Percentiles rank a stretch among this genome's conserved stretches.
Evolutionary conservation across 2,113 vertebrate genomes (phyloP).

Genomic region (Nyctibius bracteatus): DNA sequence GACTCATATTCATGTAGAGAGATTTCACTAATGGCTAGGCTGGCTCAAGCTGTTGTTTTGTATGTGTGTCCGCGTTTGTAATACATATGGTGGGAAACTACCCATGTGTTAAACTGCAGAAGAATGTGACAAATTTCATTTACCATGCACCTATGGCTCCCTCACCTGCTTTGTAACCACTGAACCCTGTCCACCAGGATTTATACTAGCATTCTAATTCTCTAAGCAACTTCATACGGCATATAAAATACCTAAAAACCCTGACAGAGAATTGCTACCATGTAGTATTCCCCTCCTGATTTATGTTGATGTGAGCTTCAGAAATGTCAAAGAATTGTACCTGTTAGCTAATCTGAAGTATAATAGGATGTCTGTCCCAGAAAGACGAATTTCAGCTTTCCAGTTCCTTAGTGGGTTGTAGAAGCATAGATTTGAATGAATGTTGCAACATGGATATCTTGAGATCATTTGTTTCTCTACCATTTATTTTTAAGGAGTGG

Average conservation of each 20-base stretch:
- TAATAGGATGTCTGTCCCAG: background rate
- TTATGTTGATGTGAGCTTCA: background rate
- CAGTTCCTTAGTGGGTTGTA: background rate
- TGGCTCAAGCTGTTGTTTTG: background rate
- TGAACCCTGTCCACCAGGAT: constrained; percentile 26
- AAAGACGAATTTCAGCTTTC: background rate
- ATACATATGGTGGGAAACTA: constrained; percentile 31
- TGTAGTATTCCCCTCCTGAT: background rate
- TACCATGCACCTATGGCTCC: constrained; percentile 49
- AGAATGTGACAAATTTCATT: constrained; percentile 62
- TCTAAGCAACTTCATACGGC: background rate
- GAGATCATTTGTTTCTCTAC: background rate
- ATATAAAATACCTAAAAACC: background rate
- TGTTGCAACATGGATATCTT: background rate
- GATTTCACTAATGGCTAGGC: background rate
- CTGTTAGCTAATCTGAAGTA: background rate
- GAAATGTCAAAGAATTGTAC: background rate
- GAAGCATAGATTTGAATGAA: background rate
- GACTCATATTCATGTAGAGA: background rate
- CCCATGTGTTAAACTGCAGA: constrained; percentile 46
- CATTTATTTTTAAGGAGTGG: background rate
- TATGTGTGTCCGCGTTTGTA: background rate
- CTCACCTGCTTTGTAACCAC: constrained; percentile 39
- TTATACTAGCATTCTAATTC: constrained; percentile 40
- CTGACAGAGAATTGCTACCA: background rate